A percentile compares a stretch with the other conserved stretches of the same genome.
Conservation (phyloP, 2,113 vertebrate species). For the Chionis minor region DNA sequence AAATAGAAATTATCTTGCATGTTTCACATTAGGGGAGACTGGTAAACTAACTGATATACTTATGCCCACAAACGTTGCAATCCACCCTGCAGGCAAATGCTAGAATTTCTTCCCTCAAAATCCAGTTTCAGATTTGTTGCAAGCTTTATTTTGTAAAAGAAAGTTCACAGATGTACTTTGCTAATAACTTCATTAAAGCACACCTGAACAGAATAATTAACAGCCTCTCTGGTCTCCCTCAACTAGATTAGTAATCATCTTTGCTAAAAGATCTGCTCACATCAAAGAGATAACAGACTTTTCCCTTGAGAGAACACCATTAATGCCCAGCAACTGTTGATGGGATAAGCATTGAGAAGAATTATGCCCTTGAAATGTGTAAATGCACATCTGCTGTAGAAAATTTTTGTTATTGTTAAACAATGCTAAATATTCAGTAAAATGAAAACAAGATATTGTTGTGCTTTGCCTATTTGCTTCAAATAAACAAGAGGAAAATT, state of each 20-base stretch:
- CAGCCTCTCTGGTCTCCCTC: not conserved
- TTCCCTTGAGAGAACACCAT: not conserved
- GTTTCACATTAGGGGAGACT: not conserved
- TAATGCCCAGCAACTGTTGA: not conserved
- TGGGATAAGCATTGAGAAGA: not conserved
- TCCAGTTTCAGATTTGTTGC: not conserved
- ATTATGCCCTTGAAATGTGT: not conserved
- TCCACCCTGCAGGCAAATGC: not conserved
- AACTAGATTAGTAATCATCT: not conserved
- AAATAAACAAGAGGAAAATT: not conserved
- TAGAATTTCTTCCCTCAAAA: not conserved
- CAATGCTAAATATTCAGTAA: not conserved
- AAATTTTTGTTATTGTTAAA: not conserved
- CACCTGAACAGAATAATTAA: constrained; percentile 31
- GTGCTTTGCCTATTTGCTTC: not conserved
- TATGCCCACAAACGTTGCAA: not conserved
- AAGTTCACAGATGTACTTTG: not conserved
- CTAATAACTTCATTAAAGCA: not conserved
- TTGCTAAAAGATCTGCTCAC: not conserved
- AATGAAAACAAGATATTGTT: not conserved
- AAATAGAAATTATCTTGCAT: not conserved
- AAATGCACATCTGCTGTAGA: not conserved
- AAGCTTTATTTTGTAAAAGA: not conserved
- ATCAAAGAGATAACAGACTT: constrained; percentile 13
- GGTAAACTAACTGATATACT: not conserved